These are phyloP conservation scores for Otus sunia DNA, from an alignment of 2,113 vertebrate genomes.

Conservation along the genomic window DNA sequence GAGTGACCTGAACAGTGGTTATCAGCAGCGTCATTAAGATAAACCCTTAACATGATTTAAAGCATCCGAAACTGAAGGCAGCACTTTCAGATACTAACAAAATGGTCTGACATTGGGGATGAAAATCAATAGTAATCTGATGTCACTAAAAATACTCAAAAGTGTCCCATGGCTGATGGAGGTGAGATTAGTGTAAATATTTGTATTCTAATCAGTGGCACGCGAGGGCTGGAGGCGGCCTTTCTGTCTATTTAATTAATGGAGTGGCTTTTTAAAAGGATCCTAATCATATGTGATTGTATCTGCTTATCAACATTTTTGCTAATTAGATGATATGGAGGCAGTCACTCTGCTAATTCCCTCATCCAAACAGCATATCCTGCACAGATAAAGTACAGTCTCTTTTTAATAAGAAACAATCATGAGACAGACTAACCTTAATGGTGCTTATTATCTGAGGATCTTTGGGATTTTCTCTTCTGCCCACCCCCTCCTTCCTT, in stretches of 20 bases:
- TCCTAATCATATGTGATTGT: slow-evolving; percentile 85
- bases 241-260: slow-evolving; percentile 86
- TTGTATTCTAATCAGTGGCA: slow-evolving; percentile 78
- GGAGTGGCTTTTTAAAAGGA: slow-evolving; percentile 88
- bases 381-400: slow-evolving; percentile 77
- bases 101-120: slow-evolving; percentile 73
- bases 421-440: slow-evolving; percentile 76
- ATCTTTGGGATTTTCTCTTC: slow-evolving; percentile 67
- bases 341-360: slow-evolving; percentile 80
- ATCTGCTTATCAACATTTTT: slow-evolving; percentile 85
- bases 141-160: slow-evolving; percentile 74
- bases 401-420: slow-evolving; percentile 79
- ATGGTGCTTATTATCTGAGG: slow-evolving; percentile 73
- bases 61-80: slow-evolving; percentile 76
- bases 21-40: slow-evolving; percentile 79
- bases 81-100: slow-evolving; percentile 77
- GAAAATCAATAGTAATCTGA: slow-evolving; percentile 80
- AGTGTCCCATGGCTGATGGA: slow-evolving; percentile 75
- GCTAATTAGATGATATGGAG: slow-evolving; percentile 86
- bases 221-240: slow-evolving; percentile 75
- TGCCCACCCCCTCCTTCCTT: background rate
- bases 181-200: slow-evolving; percentile 78
- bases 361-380: slow-evolving; percentile 79
- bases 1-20: slow-evolving; percentile 77
- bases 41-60: slow-evolving; percentile 77